Evolutionary conservation across 2,888 invertebrate species (phyloP).

Genomic region (Agrochola lota): DNA sequence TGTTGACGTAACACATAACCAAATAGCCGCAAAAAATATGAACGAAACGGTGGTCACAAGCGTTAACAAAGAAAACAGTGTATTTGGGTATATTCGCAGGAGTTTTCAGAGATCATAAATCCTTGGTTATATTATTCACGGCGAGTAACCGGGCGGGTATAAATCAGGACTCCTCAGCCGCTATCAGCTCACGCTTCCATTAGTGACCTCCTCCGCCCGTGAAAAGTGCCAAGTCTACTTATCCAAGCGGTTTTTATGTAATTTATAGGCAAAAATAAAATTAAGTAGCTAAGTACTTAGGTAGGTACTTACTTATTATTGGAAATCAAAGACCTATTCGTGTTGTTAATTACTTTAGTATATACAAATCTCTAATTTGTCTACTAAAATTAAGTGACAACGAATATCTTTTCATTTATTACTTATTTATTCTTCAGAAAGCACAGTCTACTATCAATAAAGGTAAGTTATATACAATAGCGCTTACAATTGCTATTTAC

Average conservation of each 20-base stretch:
- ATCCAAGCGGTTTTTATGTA: constrained; percentile 34
- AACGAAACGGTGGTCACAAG: constrained; percentile 37
- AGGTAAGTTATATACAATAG: too few relatives aligned
- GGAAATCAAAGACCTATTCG: not conserved
- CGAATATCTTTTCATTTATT: not conserved
- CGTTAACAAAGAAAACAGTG: constrained; percentile 56
- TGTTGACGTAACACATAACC: constrained; percentile 54
- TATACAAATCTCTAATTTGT: not conserved
- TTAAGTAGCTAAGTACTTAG: not conserved
- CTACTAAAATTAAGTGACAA: not conserved
- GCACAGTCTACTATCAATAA: too few relatives aligned
- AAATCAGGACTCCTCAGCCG: constrained; percentile 84
- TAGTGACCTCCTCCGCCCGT: constrained; percentile 74
- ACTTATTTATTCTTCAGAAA: too few relatives aligned
- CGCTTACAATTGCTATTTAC: too few relatives aligned
- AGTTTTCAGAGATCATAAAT: constrained; percentile 78
- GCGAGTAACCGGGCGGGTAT: constrained; percentile 82
- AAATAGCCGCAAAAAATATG: constrained; percentile 58
- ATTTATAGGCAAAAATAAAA: constrained; percentile 34
- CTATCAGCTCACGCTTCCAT: constrained; percentile 84
- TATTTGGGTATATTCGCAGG: constrained; percentile 48
- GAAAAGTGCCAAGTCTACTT: constrained; percentile 55
- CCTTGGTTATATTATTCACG: constrained; percentile 85
- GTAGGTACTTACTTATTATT: not conserved
- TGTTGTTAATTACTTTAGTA: not conserved